Percentiles rank a stretch among this genome's conserved stretches.
phyloP scores from a whole-genome alignment of 2,888 invertebrate species.

The Deilephila porcellus region DNA sequence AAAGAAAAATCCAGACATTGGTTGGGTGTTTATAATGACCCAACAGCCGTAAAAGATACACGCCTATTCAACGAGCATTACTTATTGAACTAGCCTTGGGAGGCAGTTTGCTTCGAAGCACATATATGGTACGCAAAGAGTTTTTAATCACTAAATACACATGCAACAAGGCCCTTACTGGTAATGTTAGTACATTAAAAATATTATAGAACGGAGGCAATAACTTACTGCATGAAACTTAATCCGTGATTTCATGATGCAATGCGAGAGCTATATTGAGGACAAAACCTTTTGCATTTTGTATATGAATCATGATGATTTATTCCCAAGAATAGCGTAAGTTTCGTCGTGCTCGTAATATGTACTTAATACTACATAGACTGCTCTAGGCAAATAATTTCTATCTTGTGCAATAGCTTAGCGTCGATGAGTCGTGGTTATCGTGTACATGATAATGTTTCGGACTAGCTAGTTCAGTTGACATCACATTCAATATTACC shows the following conservation, averaged over 20 bases:
- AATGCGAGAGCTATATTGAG: slow-evolving; percentile 21
- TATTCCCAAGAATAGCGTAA: background rate
- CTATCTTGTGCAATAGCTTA: slow-evolving; percentile 44
- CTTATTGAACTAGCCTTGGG: slow-evolving; percentile 29
- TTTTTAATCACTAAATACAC: slow-evolving; percentile 20
- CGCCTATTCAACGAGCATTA: background rate
- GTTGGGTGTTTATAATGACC: background rate
- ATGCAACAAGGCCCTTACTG: background rate
- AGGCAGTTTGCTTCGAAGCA: slow-evolving; percentile 17
- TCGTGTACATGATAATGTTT: slow-evolving; percentile 50
- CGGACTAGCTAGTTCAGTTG: slow-evolving; percentile 39
- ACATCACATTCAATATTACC: slow-evolving; percentile 31
- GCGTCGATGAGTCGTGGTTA: slow-evolving; percentile 47
- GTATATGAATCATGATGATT: slow-evolving; percentile 5
- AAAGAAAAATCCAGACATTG: background rate
- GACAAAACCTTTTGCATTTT: slow-evolving; percentile 25
- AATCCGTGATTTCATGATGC: slow-evolving; percentile 23
- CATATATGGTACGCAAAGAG: slow-evolving; percentile 15
- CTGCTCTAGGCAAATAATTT: slow-evolving; percentile 38
- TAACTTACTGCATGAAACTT: slow-evolving; percentile 13
- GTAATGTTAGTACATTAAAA: slow-evolving; percentile 11
- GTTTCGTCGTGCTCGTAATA: background rate
- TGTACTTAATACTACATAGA: background rate
- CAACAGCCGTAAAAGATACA: background rate
- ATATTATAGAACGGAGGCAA: slow-evolving; percentile 5